Evolutionary conservation across 2,797 vertebrate species (phyloP).

Genomic region (Poecile montanus): DNA sequence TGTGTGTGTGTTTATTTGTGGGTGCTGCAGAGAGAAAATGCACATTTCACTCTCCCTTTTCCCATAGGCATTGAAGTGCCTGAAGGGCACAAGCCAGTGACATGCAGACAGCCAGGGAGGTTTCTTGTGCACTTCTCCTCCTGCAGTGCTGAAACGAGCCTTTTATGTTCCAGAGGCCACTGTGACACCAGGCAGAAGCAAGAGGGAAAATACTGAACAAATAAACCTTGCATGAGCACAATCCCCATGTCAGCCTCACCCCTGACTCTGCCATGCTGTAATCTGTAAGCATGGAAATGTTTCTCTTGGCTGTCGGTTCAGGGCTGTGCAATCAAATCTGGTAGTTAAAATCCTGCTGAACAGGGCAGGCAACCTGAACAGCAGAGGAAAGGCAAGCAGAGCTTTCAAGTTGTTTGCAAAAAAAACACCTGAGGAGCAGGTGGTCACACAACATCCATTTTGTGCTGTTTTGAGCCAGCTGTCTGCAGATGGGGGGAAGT

Average conservation of each 20-base stretch:
- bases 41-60: not conserved
- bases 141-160: not conserved
- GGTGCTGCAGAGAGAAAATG: not conserved
- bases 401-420: not conserved
- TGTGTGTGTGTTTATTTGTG: accelerated
- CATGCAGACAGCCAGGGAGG: not conserved
- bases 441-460: not conserved
- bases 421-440: not conserved
- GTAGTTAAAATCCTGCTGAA: not conserved
- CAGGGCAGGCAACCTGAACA: not conserved
- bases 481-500: not conserved
- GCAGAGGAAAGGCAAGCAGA: not conserved
- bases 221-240: not conserved
- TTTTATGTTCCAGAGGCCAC: not conserved
- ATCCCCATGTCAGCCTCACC: not conserved
- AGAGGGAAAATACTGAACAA: not conserved
- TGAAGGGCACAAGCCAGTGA: not conserved
- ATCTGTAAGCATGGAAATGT: not conserved
- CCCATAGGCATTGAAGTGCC: not conserved
- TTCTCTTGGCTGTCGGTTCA: conserved; percentile 23
- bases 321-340: conserved; percentile 1
- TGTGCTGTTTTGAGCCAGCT: not conserved
- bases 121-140: not conserved
- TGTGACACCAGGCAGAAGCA: not conserved
- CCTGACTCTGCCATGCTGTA: not conserved